Evolutionary conservation across 2,113 vertebrate species (phyloP).

Genomic region (Naja naja): DNA sequence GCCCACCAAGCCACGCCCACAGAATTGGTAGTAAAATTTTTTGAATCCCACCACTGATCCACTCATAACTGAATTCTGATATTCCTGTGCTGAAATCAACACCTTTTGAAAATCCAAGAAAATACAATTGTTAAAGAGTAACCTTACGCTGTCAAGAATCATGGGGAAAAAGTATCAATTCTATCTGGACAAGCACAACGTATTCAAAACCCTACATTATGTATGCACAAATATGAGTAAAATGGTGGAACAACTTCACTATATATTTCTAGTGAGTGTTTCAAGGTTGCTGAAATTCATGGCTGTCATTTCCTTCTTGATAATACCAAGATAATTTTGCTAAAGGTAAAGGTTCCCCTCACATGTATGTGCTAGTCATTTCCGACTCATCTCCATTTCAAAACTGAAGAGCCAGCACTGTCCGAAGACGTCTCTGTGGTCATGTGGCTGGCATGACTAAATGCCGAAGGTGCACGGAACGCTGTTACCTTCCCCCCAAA

Average conservation of each 20-base stretch:
- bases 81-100: not conserved
- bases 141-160: not conserved
- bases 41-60: not conserved
- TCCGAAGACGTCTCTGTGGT: no score
- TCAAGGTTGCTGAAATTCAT: conserved; percentile 33
- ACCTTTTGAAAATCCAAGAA: not conserved
- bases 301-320: conserved; percentile 22
- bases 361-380: no score
- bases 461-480: no score
- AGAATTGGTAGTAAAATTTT: no score
- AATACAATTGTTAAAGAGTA: not conserved
- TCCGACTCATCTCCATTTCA: no score
- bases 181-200: not conserved
- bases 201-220: not conserved
- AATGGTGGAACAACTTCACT: not conserved
- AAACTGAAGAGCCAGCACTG: no score
- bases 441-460: no score
- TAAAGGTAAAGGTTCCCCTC: not conserved
- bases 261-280: not conserved
- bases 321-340: conserved; percentile 55
- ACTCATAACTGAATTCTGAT: not conserved
- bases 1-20: no score
- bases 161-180: not conserved
- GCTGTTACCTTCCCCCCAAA: no score
- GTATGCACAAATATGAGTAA: not conserved